These are phyloP conservation scores for Rutilus rutilus DNA, from an alignment of 2,113 vertebrate species.

Conservation along the genomic window DNA sequence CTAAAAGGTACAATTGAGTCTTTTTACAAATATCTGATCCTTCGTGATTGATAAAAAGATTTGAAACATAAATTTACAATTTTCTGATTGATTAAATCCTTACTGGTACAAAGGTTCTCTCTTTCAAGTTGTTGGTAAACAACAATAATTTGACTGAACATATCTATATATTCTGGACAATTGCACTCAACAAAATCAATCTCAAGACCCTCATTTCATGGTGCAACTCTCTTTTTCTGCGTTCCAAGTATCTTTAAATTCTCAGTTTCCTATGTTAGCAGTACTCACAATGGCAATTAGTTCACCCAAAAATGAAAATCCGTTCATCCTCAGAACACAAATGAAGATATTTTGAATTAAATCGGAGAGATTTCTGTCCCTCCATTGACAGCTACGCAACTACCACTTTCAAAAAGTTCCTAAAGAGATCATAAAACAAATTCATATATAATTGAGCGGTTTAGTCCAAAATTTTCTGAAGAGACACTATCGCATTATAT, in stretches of 20 bases:
- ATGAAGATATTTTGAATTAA: too few relatives aligned
- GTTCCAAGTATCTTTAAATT: not conserved
- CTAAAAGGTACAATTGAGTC: slow-evolving; percentile 1
- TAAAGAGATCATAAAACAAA: too few relatives aligned
- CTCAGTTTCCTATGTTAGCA: slow-evolving; percentile 11
- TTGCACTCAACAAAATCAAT: not conserved
- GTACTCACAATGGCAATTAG: not conserved
- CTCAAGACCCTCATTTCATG: not conserved
- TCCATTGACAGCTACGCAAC: too few relatives aligned
- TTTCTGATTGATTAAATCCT: not conserved
- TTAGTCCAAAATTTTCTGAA: too few relatives aligned
- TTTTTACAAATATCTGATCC: not conserved
- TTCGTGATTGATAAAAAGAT: not conserved
- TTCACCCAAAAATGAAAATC: too few relatives aligned
- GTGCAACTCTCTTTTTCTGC: not conserved
- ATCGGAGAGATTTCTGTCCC: too few relatives aligned
- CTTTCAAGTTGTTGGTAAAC: not conserved
- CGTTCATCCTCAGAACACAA: too few relatives aligned
- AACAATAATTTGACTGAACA: too few relatives aligned
- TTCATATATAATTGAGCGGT: too few relatives aligned
- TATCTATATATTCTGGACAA: not conserved
- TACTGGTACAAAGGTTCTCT: not conserved
- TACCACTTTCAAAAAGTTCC: too few relatives aligned
- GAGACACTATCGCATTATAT: too few relatives aligned
- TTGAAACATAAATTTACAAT: not conserved